Evolutionary conservation across 2,888 invertebrate genomes (phyloP), one percentile per base, ranked within the genome.

Genomic region (Hirtodrosophila duncani): DNA sequence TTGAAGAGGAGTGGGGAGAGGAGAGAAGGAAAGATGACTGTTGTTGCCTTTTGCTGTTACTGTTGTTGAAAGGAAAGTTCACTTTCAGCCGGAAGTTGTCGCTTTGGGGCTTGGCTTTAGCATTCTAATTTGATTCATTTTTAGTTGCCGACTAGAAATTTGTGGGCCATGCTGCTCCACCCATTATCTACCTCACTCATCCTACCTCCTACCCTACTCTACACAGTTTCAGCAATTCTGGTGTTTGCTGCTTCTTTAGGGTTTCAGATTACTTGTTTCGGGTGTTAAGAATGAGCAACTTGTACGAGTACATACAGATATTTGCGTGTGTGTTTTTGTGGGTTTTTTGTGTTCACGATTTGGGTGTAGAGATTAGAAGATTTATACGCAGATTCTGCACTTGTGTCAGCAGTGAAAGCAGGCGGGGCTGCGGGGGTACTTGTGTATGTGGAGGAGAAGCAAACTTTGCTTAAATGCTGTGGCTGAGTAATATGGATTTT

Each of bases 21-120:
- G n/a, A n/a, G n/a, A n/a, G n/a, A n/a, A n/a, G n/a, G n/a, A n/a
- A n/a, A n/a, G n/a, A n/a, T n/a, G n/a, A n/a, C n/a, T n/a, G n/a
- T n/a, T n/a, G n/a, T n/a, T n/a, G n/a, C n/a, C n/a, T n/a, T n/a
- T n/a, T n/a, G n/a, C n/a, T n/a, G n/a, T n/a, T n/a, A n/a, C n/a
- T 38, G 13, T 10, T 26, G 24, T 34, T 11, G 24, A 31, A 42
- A 49, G 37, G 62, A 71, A 71, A 67, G 75, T 68, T 74, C 61
- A 69, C 74, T 74, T 77, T 74, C 59, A 48, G 64, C 67, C 75
- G 75, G 75, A 75, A 75, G 75, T 74, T 57, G 72, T 53, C 65
- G 61, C 11, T 55, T 36, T 34, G 48, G 56, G 56, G 63, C 53
- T 72, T 66, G 77, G 69, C 72, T 46, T 43, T 27, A 50, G 46